Evolutionary conservation across 2,888 invertebrate genomes (phyloP).

Genomic region (Rotaria macrura): DNA sequence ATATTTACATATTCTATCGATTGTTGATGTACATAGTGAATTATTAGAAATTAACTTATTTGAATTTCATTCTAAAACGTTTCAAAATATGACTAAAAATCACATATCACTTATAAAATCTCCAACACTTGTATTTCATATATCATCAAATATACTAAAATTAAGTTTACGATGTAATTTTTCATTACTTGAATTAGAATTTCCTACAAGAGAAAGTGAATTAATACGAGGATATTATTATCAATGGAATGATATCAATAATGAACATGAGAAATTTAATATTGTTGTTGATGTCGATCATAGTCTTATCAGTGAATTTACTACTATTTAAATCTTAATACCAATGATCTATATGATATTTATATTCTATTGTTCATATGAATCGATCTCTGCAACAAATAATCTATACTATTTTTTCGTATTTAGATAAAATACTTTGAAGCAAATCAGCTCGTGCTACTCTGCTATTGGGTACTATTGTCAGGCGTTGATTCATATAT

Average conservation of each 20-base stretch:
- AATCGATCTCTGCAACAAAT: no score
- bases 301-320: not conserved
- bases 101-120: not conserved
- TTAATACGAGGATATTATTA: not conserved
- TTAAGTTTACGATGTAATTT: not conserved
- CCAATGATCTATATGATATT: not conserved
- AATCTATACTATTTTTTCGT: no score
- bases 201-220: not conserved
- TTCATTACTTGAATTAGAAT: not conserved
- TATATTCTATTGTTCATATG: not conserved
- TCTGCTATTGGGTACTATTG: no score
- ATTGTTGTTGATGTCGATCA: not conserved
- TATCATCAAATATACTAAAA: not conserved
- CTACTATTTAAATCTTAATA: no score
- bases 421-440: no score
- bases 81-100: not conserved
- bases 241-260: not conserved
- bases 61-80: not conserved
- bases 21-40: not conserved
- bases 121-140: not conserved
- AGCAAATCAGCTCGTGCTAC: no score
- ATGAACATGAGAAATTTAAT: not conserved
- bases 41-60: not conserved
- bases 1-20: not conserved
- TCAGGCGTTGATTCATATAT: no score